These are phyloP conservation scores for Heteromormyrus szaboi DNA, from an alignment of 2,797 vertebrate species.

Conservation along the genomic window DNA sequence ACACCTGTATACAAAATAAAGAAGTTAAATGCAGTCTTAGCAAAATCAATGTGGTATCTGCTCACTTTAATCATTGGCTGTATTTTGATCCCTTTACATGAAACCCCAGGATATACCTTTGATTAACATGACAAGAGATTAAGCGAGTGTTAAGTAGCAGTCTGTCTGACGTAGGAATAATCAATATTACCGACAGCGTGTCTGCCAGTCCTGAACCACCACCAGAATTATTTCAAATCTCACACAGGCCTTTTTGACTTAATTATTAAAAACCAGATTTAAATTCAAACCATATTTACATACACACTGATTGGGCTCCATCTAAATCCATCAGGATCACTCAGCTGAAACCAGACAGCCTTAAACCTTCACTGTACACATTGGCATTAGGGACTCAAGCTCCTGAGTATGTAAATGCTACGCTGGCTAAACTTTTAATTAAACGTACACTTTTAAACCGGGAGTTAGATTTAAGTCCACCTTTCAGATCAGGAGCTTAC, in stretches of 20 bases:
- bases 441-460: background rate
- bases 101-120: background rate
- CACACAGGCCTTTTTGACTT: background rate
- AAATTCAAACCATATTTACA: background rate
- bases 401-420: conserved; percentile 1
- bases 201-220: background rate
- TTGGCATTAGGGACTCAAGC: background rate
- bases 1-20: background rate
- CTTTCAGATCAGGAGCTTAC: background rate
- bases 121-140: background rate
- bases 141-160: background rate
- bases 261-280: conserved; percentile 1
- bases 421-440: background rate
- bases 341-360: background rate
- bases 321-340: background rate
- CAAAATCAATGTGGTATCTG: background rate
- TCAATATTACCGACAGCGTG: background rate
- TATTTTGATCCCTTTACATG: background rate
- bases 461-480: background rate
- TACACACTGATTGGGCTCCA: background rate
- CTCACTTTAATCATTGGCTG: background rate
- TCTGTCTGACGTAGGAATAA: background rate
- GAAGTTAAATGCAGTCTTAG: background rate
- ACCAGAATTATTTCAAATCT: background rate
- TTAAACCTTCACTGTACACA: background rate